A percentile compares a stretch with the other conserved stretches of the same genome.
These are phyloP conservation scores for Leptinotarsa rubiginosa DNA, from an alignment of 2,888 invertebrate genomes.

Conservation along the genomic window DNA sequence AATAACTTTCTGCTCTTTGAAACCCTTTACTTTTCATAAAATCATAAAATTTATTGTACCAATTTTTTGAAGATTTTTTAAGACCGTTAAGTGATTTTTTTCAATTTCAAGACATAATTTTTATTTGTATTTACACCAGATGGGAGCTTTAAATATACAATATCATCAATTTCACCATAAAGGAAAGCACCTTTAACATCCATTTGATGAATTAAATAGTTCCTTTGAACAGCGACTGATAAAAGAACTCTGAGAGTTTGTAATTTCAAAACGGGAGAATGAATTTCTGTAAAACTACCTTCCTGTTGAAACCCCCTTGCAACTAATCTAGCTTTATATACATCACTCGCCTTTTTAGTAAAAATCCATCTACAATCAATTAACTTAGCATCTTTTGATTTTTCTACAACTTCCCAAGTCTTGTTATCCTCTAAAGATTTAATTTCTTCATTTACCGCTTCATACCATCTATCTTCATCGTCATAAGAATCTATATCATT, in stretches of 20 bases:
- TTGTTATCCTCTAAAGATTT: neutral
- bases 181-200: slow-evolving; percentile 50
- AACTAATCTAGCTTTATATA: slow-evolving; percentile 8
- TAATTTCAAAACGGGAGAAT: slow-evolving; percentile 33
- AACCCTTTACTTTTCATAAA: slow-evolving; percentile 37
- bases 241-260: slow-evolving; percentile 32
- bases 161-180: slow-evolving; percentile 45
- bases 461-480: slow-evolving; percentile 19
- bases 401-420: neutral
- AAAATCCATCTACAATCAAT: slow-evolving; percentile 35
- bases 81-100: too few relatives aligned
- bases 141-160: neutral
- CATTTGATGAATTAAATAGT: slow-evolving; percentile 42
- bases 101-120: too few relatives aligned
- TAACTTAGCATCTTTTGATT: slow-evolving; percentile 21
- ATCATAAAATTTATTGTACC: slow-evolving; percentile 22
- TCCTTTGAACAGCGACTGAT: slow-evolving; percentile 21
- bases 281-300: slow-evolving; percentile 25
- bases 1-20: slow-evolving; percentile 34
- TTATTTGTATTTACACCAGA: too few relatives aligned
- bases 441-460: slow-evolving; percentile 15
- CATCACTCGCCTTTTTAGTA: slow-evolving; percentile 14
- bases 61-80: slow-evolving; percentile 38
- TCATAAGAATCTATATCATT: slow-evolving; percentile 8
- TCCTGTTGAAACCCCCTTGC: slow-evolving; percentile 13